Base-by-base conservation (phyloP, 2,113 vertebrate genomes). In the Numida meleagris region DNA sequence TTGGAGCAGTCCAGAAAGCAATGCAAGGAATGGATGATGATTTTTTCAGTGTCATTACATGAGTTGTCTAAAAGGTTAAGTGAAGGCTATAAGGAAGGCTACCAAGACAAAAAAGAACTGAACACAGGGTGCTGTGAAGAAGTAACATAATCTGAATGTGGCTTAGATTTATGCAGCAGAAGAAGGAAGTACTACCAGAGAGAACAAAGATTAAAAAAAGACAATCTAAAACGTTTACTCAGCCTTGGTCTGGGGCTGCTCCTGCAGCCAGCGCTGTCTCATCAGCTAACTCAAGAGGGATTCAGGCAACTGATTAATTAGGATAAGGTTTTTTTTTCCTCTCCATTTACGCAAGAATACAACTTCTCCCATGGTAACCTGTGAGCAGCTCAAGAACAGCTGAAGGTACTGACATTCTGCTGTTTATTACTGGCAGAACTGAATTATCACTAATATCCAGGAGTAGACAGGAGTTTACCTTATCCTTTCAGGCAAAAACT, bases 241-340 rank as follows among this genome's bases (percentile, higher is more conserved):
- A 55, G 57, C 23, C 58, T 80, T 51, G 63, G 21, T 55, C 46
- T n/a, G 20, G 23, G 6, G 31, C 24, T 15, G 1, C 45, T 94
- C 65, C 67, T 92, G 17, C 58, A 73, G 67, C 29, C n/a, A 29
- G 51, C 75, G 50, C 48, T 79, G 11, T 20, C 48, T 81, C 45
- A 48, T 20, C 71, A 40, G 16, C 72, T 90, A 77, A 87, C 38
- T 51, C 82, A 95, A 96, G 78, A 65, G 12, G 43, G 33, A 91
- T 85, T 88, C 45, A 83, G 34, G 36, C 33, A 93, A 78, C 4
- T 10, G 2, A 59, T 85, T 94, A 78, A 88, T 91, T 95, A 84
- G 57, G 78, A 48, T 50, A 59, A 42, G 24, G 51, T 29, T 9
- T n/a, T 91, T 61, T 75, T 68, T 70, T 92, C 17, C 80, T 82